Base-by-base conservation (phyloP, 2,888 invertebrate species). In the Campoplex nolae region DNA sequence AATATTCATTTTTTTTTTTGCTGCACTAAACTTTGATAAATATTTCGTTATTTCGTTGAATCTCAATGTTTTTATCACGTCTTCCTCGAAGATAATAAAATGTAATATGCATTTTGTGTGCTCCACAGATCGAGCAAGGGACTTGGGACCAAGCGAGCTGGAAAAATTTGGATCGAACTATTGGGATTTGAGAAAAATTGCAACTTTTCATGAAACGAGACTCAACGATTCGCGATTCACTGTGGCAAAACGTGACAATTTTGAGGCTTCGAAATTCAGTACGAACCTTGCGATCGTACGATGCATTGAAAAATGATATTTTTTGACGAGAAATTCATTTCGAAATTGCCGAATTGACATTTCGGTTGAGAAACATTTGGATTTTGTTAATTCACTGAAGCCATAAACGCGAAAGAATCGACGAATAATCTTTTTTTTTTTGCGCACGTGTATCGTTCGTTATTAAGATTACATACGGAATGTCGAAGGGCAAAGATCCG, bases 401-500 rank as follows among this genome's bases (percentile, higher is more conserved):
- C 28, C 28, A 28, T 28, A 32, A 16, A 16, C 62, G 13, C 32
- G 62, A 58, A 13, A 28, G 13, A 0, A 13, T 13, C 0, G 28
- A 1, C 16, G 4, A 32, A 58, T 58, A 58, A 28, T 1, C 13
- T 32, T 56, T 56, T 58, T 56, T 58, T 32, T 32, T 13, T 23
- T 23, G 23, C 8, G 56, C n/a, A 56, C 56, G 28, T 28, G 28
- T 58, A 28, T 58, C 28, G 6, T 11, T 28, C 54, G 8, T 18
- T 48, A 23, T 51, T 11, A 42, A 23, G 76, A 80, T 75, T 71
- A 76, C 74, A 75, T 75, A 62, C 71, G 65, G 6, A 65, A 71
- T 88, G 87, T 88, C 89, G 89, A 83, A 89, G 89, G 79, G 85
- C 89, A 90, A 88, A 89, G 88, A 86, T 90, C 88, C 81, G 77